Evolutionary conservation across 2,113 vertebrate species (phyloP), one percentile per base, ranked within the genome.

Genomic region (Rissa tridactyla): DNA sequence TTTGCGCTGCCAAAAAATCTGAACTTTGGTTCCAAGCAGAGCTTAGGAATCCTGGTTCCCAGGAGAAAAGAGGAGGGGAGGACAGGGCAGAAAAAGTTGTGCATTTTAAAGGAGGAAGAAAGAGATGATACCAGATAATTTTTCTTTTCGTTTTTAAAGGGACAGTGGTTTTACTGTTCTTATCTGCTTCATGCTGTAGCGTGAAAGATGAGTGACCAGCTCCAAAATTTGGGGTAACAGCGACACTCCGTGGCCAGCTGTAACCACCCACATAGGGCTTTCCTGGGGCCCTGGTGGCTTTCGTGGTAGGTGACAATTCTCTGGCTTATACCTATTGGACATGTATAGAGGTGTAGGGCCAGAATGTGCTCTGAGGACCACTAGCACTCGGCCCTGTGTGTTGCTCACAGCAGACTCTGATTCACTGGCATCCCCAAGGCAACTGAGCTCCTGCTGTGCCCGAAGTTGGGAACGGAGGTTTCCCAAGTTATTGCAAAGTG

Each of bases 231-330:
- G 92, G 85, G 93, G 5, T 94, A 81, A 97, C 89, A 97, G 97
- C 97, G 96, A 96, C 97, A 96, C 96, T 15, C 77, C 4, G 96
- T 96, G 98, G 97, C 51, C 68, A 27, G 22, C 88, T 3, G 30
- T 5, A 25, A 18, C 32, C 40, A 29, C 81, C 65, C 2, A 15
- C 34, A 1, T 0, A 3, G 46, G 64, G 36, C 52, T 76, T 26
- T 66, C 38, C 30, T 18, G 32, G 21, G 66, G 32, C 58, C 42
- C 14, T 19, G 5, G 30, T 3, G 44, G 5, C 44, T 27, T 11
- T 9, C 1, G 7, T 0, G 0, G n/a, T 2, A 1, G n/a, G 52
- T 11, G 86, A 26, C 44, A 16, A 1, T 13, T 22, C 36, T 19
- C 51, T 5, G 44, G 1, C 9, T 69, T 20, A 8, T 2, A 9